A percentile compares a stretch with the other conserved stretches of the same genome.
phyloP scores from a whole-genome alignment of 1,140 invertebrate genomes.

The Atta texana region DNA sequence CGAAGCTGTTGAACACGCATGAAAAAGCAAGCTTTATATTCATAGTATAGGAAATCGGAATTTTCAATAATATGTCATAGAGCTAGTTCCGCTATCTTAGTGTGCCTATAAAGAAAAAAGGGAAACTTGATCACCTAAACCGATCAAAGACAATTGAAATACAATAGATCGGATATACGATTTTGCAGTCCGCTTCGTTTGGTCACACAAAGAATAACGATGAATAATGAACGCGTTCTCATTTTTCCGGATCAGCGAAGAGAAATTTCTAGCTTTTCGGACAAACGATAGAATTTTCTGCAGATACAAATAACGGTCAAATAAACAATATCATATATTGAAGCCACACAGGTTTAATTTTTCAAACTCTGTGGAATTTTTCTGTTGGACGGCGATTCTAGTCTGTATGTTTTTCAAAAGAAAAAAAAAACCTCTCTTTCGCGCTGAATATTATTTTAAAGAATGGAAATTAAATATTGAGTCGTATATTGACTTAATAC shows the following conservation, averaged over 20 bases:
- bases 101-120: not conserved
- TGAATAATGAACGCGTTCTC: not conserved
- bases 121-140: constrained; percentile 3
- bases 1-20: not conserved
- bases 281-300: not conserved
- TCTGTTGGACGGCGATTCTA: not conserved
- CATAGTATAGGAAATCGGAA: not conserved
- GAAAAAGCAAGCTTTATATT: constrained; percentile 17
- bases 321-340: not conserved
- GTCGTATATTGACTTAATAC: not conserved
- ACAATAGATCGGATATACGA: not conserved
- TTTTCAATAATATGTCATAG: not conserved
- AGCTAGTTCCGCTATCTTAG: not conserved
- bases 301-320: too few relatives aligned
- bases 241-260: constrained; percentile 13
- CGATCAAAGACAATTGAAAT: constrained; percentile 14
- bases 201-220: not conserved
- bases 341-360: constrained; percentile 4
- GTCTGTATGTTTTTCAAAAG: not conserved
- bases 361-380: not conserved
- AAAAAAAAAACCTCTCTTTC: not conserved
- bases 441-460: not conserved
- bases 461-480: not conserved
- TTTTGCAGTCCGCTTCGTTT: constrained; percentile 3
- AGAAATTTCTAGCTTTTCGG: constrained; percentile 16